These are phyloP conservation scores for Scaptomyza hsui DNA, from an alignment of 1,140 invertebrate genomes.

Conservation along the genomic window DNA sequence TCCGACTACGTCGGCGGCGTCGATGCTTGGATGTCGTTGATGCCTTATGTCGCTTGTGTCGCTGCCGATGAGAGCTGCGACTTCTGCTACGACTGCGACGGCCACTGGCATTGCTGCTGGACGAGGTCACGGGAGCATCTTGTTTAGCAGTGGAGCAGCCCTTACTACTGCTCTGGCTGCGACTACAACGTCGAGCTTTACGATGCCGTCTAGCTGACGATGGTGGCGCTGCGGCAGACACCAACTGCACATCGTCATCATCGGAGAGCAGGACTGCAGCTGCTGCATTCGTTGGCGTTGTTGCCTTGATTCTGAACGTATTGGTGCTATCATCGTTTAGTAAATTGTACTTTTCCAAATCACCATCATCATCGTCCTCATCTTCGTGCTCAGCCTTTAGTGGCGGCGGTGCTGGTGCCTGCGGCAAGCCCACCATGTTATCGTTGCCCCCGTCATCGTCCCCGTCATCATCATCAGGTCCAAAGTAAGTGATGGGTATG, in stretches of 20 bases:
- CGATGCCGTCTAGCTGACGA: slow-evolving; percentile 24
- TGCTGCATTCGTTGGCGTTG: neutral
- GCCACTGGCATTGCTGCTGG: slow-evolving; percentile 37
- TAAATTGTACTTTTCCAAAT: slow-evolving; percentile 72
- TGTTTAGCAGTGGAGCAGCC: slow-evolving; percentile 13
- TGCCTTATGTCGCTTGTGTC: slow-evolving; percentile 38
- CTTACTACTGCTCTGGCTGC: slow-evolving; percentile 26
- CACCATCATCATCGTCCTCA: slow-evolving; percentile 57
- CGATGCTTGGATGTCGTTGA: slow-evolving; percentile 12
- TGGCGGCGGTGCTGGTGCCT: neutral
- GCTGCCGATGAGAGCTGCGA: slow-evolving; percentile 31
- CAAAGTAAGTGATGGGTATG: slow-evolving; percentile 82
- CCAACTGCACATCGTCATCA: slow-evolving; percentile 75
- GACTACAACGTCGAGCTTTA: slow-evolving; percentile 35
- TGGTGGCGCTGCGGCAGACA: slow-evolving; percentile 33
- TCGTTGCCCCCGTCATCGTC: slow-evolving; percentile 7
- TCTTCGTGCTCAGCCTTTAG: slow-evolving; percentile 22
- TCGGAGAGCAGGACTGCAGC: slow-evolving; percentile 66
- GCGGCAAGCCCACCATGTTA: neutral
- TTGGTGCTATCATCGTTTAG: slow-evolving; percentile 74
- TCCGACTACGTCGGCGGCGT: slow-evolving; percentile 25
- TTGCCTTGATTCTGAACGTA: slow-evolving; percentile 58
- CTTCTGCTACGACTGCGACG: slow-evolving; percentile 36
- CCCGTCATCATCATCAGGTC: slow-evolving; percentile 76
- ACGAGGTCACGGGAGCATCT: slow-evolving; percentile 21